Conservation (phyloP, 2,113 vertebrate genomes). For the Notarius lentiginosus region DNA sequence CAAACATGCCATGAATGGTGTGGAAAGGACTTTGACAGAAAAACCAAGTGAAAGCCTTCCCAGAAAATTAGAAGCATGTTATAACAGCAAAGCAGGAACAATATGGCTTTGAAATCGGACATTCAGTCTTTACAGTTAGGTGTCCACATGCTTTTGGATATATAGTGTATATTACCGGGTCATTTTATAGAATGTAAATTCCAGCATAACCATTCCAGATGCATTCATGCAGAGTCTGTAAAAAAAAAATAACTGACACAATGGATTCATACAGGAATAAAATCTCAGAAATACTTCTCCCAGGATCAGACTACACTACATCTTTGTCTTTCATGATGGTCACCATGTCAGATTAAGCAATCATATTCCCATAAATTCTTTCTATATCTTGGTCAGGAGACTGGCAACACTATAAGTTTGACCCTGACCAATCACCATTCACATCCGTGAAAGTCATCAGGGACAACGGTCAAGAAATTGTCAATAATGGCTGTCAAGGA, state of each 20-base stretch:
- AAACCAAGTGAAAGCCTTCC: background rate
- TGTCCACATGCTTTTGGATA: background rate
- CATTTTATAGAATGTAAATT: background rate
- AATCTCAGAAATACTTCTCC: background rate
- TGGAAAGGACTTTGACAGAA: too few relatives aligned
- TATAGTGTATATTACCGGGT: background rate
- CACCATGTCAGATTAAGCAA: too few relatives aligned
- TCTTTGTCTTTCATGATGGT: too few relatives aligned
- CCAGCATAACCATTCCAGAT: background rate
- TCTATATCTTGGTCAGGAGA: too few relatives aligned
- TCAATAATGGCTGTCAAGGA: too few relatives aligned
- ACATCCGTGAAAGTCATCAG: too few relatives aligned
- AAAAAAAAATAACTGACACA: background rate
- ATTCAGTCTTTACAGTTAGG: background rate
- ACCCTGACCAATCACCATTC: too few relatives aligned
- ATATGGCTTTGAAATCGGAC: background rate
- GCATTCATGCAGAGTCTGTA: background rate
- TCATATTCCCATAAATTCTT: too few relatives aligned
- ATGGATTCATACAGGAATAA: background rate
- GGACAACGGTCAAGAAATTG: too few relatives aligned
- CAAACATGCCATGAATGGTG: too few relatives aligned
- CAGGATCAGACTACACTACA: too few relatives aligned
- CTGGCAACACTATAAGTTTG: too few relatives aligned
- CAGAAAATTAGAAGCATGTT: background rate
- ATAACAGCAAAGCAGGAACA: background rate